These are phyloP conservation scores for Euthynnus affinis DNA, from an alignment of 2,797 vertebrate species.

Conservation along the genomic window DNA sequence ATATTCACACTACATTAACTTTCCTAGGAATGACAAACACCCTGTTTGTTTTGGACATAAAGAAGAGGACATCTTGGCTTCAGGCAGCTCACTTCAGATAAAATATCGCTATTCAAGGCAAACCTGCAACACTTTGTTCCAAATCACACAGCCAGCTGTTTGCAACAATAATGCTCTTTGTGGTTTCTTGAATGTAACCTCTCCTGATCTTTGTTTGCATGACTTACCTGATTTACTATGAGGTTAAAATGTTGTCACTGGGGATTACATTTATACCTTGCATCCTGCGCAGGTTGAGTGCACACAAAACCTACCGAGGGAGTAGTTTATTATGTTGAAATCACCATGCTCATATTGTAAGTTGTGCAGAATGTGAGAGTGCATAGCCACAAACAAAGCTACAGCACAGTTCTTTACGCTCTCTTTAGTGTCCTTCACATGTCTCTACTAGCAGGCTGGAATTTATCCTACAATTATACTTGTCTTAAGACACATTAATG, in stretches of 20 bases:
- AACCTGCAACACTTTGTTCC: conserved; percentile 45
- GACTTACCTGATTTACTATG: conserved; percentile 35
- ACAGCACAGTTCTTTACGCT: background rate
- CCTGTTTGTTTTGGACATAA: conserved; percentile 79
- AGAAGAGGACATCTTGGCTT: conserved; percentile 63
- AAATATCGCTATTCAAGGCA: conserved; percentile 36
- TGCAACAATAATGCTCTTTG: conserved; percentile 24
- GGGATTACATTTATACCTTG: conserved; percentile 31
- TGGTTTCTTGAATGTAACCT: conserved; percentile 30
- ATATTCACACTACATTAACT: conserved; percentile 77
- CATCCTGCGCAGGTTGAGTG: conserved; percentile 21
- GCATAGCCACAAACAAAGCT: background rate
- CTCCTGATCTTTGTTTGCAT: conserved; percentile 46
- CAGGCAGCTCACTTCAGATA: conserved; percentile 42
- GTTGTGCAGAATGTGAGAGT: background rate
- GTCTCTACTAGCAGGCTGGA: conserved; percentile 18
- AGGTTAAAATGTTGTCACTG: conserved; percentile 16
- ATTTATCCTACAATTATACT: conserved; percentile 21
- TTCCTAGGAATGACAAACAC: conserved; percentile 61
- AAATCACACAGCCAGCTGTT: conserved; percentile 44
- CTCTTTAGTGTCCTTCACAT: conserved; percentile 37
- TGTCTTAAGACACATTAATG: conserved; percentile 19
- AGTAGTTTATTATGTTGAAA: conserved; percentile 13
- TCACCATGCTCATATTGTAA: background rate
- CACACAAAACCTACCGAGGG: background rate